These are phyloP conservation scores for Neolamprologus devosi DNA, from an alignment of 2,113 vertebrate genomes.

Conservation along the genomic window DNA sequence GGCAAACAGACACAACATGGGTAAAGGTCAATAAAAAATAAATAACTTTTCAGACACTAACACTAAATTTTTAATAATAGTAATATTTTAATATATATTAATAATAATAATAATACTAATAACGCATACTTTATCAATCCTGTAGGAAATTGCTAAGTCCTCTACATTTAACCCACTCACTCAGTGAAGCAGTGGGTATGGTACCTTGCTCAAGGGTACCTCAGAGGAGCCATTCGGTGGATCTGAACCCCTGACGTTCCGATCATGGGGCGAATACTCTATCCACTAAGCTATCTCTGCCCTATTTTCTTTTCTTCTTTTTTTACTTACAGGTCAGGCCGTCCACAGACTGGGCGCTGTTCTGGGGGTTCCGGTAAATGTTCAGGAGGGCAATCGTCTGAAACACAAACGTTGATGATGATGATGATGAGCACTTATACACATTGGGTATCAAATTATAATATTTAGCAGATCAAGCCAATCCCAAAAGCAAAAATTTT, in stretches of 20 bases:
- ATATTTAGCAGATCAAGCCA: background rate
- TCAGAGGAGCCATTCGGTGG: background rate
- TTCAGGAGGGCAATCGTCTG: slow-evolving; percentile 99
- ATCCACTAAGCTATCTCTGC: background rate
- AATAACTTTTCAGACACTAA: background rate
- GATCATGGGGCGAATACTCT: background rate
- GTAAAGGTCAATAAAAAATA: background rate
- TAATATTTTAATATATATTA: background rate
- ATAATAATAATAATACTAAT: background rate
- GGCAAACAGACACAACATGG: background rate
- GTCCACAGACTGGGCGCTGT: slow-evolving; percentile 97
- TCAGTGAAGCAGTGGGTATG: background rate
- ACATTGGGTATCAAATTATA: background rate
- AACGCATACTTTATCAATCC: background rate
- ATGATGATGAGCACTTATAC: background rate
- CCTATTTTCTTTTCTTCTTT: background rate
- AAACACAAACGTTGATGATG: slow-evolving; percentile 73
- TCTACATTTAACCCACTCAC: background rate
- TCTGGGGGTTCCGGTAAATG: slow-evolving; percentile 99
- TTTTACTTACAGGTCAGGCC: slow-evolving; percentile 89
- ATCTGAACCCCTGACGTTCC: background rate
- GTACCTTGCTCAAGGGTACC: background rate
- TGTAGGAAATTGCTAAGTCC: background rate
- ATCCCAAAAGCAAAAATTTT: background rate
- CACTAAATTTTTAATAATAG: background rate